Conservation (phyloP, 2,113 vertebrate species). For the Smithornis capensis region DNA sequence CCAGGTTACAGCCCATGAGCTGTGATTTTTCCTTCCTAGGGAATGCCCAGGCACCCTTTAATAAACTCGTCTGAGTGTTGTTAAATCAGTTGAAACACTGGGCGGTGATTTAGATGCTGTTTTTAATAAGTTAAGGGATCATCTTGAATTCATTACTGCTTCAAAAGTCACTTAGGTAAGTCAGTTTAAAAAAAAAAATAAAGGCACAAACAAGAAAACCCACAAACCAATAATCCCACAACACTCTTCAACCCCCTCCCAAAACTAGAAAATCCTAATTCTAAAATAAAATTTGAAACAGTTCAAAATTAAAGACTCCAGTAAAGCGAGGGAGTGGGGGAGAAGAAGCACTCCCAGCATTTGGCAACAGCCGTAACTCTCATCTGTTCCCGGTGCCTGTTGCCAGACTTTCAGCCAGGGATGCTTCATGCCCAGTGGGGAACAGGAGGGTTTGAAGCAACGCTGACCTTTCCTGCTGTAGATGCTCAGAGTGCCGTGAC, state of each 20-base stretch:
- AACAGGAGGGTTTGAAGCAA: neutral
- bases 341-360: neutral
- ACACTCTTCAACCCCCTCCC: neutral
- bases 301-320: neutral
- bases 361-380: neutral
- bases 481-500: neutral
- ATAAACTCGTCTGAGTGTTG: neutral
- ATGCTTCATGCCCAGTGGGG: neutral
- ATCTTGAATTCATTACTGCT: slow-evolving; percentile 52
- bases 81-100: slow-evolving; percentile 1
- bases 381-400: neutral
- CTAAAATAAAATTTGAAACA: neutral
- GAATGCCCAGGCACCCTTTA: neutral
- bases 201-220: neutral
- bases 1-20: neutral
- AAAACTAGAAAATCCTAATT: neutral
- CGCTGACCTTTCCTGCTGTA: neutral
- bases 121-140: slow-evolving; percentile 49
- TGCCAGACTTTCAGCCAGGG: neutral
- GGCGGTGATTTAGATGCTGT: slow-evolving; percentile 20
- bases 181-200: neutral
- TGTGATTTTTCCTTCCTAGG: neutral
- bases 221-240: slow-evolving; percentile 9
- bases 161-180: slow-evolving; percentile 51
- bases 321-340: neutral